Conservation (phyloP, 2,888 invertebrate genomes). For the Nemapogon koenigi region DNA sequence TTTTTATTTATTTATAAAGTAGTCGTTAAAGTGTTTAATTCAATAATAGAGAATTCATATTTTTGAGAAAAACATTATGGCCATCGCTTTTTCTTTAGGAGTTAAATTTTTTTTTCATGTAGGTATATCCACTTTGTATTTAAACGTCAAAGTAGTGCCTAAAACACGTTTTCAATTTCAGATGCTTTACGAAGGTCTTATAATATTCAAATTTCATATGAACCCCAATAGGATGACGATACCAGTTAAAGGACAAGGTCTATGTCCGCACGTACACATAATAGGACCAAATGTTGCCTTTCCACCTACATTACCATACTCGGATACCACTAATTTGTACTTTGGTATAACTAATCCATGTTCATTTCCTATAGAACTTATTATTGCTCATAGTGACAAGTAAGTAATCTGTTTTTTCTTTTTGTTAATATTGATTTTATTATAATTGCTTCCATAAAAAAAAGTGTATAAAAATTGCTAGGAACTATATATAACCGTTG, state of each 20-base stretch:
- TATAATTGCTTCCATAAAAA: too few species aligned
- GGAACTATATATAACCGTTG: too few species aligned
- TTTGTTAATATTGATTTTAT: conserved; percentile 4
- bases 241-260: conserved; percentile 56
- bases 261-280: conserved; percentile 58
- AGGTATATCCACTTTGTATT: too few species aligned
- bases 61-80: too few species aligned
- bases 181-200: conserved; percentile 44
- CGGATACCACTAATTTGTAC: conserved; percentile 59
- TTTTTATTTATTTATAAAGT: too few species aligned
- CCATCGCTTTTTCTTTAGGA: too few species aligned
- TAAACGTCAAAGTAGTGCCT: too few species aligned
- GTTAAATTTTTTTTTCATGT: too few species aligned
- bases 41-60: too few species aligned
- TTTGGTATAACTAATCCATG: conserved; percentile 70
- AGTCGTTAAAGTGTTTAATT: too few species aligned
- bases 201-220: conserved; percentile 55
- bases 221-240: conserved; percentile 53
- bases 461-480: too few species aligned
- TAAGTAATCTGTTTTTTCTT: conserved; percentile 29
- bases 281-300: conserved; percentile 61
- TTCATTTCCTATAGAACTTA: conserved; percentile 70
- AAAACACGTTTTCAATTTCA: too few species aligned
- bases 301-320: conserved; percentile 69
- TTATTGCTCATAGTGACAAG: conserved; percentile 72